Percentiles rank a stretch among this genome's conserved stretches.
Conservation (phyloP, 2,113 vertebrate genomes). For the Zosterops japonicus region DNA sequence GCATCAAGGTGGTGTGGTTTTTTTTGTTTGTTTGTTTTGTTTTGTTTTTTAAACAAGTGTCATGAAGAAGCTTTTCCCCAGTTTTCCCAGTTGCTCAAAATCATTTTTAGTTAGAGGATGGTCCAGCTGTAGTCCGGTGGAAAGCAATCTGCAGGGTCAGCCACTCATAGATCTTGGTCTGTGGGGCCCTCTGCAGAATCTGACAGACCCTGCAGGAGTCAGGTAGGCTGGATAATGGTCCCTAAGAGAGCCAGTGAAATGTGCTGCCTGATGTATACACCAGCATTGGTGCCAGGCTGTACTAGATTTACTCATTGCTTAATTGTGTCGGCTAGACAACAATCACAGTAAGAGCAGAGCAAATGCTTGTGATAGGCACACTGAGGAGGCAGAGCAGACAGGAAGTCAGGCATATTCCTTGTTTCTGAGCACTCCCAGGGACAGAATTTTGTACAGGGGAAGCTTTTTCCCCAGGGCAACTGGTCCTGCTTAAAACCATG, state of each 20-base stretch:
- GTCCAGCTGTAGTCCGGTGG: neutral
- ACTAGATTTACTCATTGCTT: neutral
- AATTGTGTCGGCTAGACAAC: neutral
- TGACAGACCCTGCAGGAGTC: neutral
- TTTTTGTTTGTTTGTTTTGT: neutral
- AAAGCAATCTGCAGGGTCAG: neutral
- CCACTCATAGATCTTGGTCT: neutral
- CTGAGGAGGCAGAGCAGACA: neutral
- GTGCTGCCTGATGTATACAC: neutral
- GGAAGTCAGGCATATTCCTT: neutral
- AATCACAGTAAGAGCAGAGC: neutral
- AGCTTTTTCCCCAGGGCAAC: neutral
- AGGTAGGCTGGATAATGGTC: neutral
- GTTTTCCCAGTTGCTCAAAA: neutral
- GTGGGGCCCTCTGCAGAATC: constrained; percentile 11
- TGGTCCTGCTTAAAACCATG: neutral
- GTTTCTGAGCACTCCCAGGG: neutral
- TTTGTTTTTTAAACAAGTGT: neutral
- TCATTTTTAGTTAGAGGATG: neutral
- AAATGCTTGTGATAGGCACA: neutral
- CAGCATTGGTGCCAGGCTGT: neutral
- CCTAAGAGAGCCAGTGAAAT: neutral
- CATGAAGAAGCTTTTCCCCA: neutral
- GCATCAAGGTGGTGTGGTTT: too few relatives aligned
- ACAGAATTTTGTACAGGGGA: neutral